phyloP scores from a whole-genome alignment of 37 sponge, comb jelly and placozoan genomes.

The Mnemiopsis leidyi region DNA sequence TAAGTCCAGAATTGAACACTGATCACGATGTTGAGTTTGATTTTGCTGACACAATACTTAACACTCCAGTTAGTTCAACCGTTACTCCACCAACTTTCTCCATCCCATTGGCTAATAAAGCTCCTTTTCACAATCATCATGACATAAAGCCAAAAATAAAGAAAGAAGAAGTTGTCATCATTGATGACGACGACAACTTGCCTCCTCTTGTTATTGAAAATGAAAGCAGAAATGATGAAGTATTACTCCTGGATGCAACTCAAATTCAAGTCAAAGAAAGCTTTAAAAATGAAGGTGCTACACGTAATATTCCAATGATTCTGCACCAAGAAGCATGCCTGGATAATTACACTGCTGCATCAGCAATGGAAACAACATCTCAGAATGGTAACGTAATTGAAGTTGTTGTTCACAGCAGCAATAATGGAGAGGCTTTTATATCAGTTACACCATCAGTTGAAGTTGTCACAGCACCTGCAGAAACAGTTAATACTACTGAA shows the following conservation, averaged over 20 bases:
- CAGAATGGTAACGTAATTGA: slow-evolving; percentile 63
- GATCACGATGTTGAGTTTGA: slow-evolving; percentile 56
- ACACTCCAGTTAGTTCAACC: slow-evolving; percentile 4
- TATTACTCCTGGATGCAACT: not conserved
- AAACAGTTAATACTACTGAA: not conserved
- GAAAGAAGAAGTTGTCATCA: not conserved
- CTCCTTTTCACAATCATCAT: not conserved
- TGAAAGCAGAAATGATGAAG: not conserved
- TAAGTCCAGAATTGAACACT: slow-evolving; percentile 37
- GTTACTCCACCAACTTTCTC: not conserved
- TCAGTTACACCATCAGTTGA: slow-evolving; percentile 30
- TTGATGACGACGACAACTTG: slow-evolving; percentile 29
- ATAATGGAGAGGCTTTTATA: slow-evolving; percentile 47
- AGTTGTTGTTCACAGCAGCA: slow-evolving; percentile 18
- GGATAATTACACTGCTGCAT: not conserved
- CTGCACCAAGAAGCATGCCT: slow-evolving; percentile 59
- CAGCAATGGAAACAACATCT: not conserved
- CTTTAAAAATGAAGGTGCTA: not conserved
- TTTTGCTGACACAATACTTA: slow-evolving; percentile 62
- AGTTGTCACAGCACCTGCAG: not conserved
- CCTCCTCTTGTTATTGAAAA: slow-evolving; percentile 49
- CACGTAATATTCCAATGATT: slow-evolving; percentile 54
- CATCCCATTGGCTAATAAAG: not conserved
- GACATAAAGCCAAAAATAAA: not conserved
- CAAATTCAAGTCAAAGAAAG: not conserved